Evolutionary conservation across 2,888 invertebrate species (phyloP), one percentile per base, ranked within the genome.

Genomic region (Anthrax anthrax): DNA sequence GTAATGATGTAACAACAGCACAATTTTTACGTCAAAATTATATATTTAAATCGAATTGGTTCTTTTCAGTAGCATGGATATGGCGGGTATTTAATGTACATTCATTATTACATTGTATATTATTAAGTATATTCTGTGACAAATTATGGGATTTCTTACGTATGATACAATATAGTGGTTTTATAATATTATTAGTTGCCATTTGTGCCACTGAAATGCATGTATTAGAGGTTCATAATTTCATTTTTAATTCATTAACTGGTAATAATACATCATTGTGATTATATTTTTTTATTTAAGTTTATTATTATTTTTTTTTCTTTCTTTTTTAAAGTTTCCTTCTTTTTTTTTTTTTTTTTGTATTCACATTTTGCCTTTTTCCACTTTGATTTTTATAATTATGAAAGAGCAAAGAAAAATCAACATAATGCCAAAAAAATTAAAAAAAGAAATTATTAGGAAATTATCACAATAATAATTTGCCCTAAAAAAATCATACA

Each of bases 21-120:
- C 70, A 78, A 51, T 65, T 69, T 36, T 61, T 66, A 40, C 70
- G 75, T 39, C 77, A 77, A 61, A 75, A 76, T 53, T 63, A 67
- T 32, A 72, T 80, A 42, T 80, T 87, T 56, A 76, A 75, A 54
- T 84, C 84, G n/a, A 72, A 77, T 1, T 73, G 78, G 50, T 86
- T 87, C 61, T 85, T 84, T 69, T 70, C 77, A 5, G 74, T 86
- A 1, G 77, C 81, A 0, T 77, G 78, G 62, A 60, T 81, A 46
- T 89, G 89, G 89, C 75, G 86, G 52, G 70, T 87, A 0, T 72
- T 82, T 8, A 88, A 87, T 60, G 81, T 86, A 0, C 87, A 88
- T 57, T 81, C 84, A 37, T 72, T 85, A 53, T 67, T 84, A 36
- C 86, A 88, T 62, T 72, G 79, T 55, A 63, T 88, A 16, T 73